These are phyloP conservation scores for Nanorana parkeri DNA, from an alignment of 2,113 vertebrate genomes.

Conservation along the genomic window DNA sequence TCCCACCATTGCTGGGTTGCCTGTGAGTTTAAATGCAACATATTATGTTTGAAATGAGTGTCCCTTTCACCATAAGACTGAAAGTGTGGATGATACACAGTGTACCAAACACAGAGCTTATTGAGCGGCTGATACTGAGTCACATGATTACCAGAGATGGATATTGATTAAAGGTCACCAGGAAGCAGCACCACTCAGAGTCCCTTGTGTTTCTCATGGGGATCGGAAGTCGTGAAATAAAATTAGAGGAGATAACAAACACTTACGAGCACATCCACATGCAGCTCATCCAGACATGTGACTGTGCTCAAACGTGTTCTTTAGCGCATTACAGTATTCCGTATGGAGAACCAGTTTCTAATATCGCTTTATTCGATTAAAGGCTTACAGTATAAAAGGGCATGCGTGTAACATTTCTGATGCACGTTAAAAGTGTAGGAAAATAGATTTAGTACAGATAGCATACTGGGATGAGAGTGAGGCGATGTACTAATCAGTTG, in stretches of 20 bases:
- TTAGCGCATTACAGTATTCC: not conserved
- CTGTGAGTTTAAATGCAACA: too few species aligned
- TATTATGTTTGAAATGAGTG: not conserved
- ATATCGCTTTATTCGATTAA: not conserved
- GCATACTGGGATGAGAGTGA: too few species aligned
- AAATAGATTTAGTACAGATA: too few species aligned
- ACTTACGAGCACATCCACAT: slow-evolving; percentile 10
- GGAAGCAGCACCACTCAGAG: slow-evolving; percentile 23
- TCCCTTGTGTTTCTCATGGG: not conserved
- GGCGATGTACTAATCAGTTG: too few species aligned
- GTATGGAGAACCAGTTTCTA: not conserved
- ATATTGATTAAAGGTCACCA: slow-evolving; percentile 37
- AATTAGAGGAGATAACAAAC: slow-evolving; percentile 18
- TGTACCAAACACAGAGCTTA: not conserved
- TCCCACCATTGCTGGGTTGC: too few species aligned
- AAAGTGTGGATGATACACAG: not conserved
- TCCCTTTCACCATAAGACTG: not conserved
- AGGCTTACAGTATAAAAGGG: not conserved
- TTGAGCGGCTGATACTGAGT: not conserved
- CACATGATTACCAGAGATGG: slow-evolving; percentile 20
- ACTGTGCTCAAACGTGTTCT: not conserved
- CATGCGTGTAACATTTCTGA: not conserved
- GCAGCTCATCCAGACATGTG: slow-evolving; percentile 15
- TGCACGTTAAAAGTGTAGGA: too few species aligned
- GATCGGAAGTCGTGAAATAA: slow-evolving; percentile 23